These are phyloP conservation scores for Chrysolina americana DNA, from an alignment of 2,888 invertebrate genomes.

Conservation along the genomic window DNA sequence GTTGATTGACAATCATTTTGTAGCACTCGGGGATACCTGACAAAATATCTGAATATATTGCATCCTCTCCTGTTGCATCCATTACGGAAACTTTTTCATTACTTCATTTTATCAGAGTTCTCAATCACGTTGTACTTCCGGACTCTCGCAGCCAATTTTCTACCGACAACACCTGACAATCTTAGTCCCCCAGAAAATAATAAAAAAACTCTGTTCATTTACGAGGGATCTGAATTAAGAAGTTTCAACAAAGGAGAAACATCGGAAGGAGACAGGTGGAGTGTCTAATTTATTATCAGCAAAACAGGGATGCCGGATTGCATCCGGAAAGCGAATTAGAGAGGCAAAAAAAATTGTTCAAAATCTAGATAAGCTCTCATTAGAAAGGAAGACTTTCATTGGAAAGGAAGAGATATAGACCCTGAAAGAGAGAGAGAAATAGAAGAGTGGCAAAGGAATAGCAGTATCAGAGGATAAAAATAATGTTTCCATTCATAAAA, in stretches of 20 bases:
- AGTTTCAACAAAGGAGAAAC: slow-evolving; percentile 9
- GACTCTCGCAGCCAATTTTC: neutral
- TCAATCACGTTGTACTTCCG: neutral
- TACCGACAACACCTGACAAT: slow-evolving; percentile 10
- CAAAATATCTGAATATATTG: neutral
- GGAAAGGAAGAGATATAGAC: no score
- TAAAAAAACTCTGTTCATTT: slow-evolving; percentile 9
- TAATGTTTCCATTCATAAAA: no score
- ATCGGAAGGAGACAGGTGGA: slow-evolving; percentile 1
- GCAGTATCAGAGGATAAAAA: no score
- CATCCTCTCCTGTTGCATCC: neutral
- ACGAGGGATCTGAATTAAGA: slow-evolving; percentile 14
- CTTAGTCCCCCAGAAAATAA: slow-evolving; percentile 1
- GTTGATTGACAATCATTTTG: no score
- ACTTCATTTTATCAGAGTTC: neutral
- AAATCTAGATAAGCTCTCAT: no score
- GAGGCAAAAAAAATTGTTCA: neutral
- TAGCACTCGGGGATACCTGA: neutral
- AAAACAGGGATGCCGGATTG: neutral
- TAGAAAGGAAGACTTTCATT: no score
- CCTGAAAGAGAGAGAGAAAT: no score
- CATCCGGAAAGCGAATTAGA: neutral
- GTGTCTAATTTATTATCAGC: slow-evolving; percentile 5
- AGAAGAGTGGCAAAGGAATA: no score
- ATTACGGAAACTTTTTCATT: neutral